These are phyloP conservation scores for Periplaneta americana DNA, from an alignment of 1,140 invertebrate genomes.

Conservation along the genomic window DNA sequence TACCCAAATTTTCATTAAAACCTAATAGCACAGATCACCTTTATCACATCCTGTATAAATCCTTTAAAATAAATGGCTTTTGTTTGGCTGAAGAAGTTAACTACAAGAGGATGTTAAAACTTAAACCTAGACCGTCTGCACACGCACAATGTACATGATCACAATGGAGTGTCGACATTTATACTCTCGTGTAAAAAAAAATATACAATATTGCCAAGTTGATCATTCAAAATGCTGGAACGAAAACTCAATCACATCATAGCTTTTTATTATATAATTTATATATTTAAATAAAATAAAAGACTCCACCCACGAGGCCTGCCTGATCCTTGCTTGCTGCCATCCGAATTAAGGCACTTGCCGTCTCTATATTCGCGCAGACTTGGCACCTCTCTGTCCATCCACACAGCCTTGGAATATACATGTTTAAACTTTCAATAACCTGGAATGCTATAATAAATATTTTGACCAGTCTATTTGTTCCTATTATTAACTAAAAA, in stretches of 20 bases:
- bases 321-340: not conserved
- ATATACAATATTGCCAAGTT: not conserved
- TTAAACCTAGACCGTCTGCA: not conserved
- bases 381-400: not conserved
- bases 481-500: not conserved
- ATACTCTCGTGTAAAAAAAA: not conserved
- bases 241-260: not conserved
- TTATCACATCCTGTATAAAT: not conserved
- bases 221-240: not conserved
- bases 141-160: not conserved
- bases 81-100: not conserved
- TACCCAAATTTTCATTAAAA: too few species aligned
- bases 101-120: not conserved
- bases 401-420: not conserved
- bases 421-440: not conserved
- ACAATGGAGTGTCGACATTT: not conserved
- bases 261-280: not conserved
- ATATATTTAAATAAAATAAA: not conserved
- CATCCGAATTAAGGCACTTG: not conserved
- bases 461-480: not conserved
- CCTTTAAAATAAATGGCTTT: not conserved
- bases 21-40: too few species aligned
- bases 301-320: not conserved
- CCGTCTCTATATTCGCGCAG: not conserved
- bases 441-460: not conserved